Base-by-base conservation (phyloP, 2,888 invertebrate genomes). In the Nephrocerus scutellatus region DNA sequence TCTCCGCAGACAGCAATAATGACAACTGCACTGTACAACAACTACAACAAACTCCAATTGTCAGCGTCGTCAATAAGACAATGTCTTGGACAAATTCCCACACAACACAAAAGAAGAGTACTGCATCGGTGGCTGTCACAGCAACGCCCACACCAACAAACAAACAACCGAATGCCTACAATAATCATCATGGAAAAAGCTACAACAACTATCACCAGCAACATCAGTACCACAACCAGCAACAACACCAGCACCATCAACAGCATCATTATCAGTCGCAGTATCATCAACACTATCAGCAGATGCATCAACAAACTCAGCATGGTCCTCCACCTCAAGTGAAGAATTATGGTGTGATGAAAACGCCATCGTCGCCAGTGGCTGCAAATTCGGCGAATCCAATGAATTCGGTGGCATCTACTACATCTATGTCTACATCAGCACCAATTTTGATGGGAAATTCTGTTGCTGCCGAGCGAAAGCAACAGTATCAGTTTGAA, bases 61-160 rank as follows among this genome's bases (percentile, higher is more conserved):
- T 41, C n/a, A n/a, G n/a, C n/a, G n/a, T n/a, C n/a, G n/a, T 46
- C 14, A 2, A 37, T 41, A 65, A 64, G 31, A 53, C 62, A 59
- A 40, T 74, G 73, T 55, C 71, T 66, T 43, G 61, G 70, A 48
- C 71, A 59, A 66, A 49, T 66, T 65, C 66, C 1, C 46, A 46
- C 39, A 51, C 61, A 16, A 75, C 39, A 63, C 70, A 55, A 62
- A 75, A 42, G 63, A 67, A 68, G 44, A 61, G 60, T 23, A 67
- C 70, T 60, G 42, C 66, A 29, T 61, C 68, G 16, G 64, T 65
- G 48, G 63, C 58, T 3, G 69, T 68, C 3, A 66, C 67, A 16
- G 67, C 67, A 19, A 60, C 62, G 3, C 66, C 67, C 3, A 44
- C 72, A 70, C 45, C 74, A 72, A 48, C 67, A 69, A 74, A 72